Base-by-base conservation (phyloP, 2,797 vertebrate species). In the Acridotheres tristis region DNA sequence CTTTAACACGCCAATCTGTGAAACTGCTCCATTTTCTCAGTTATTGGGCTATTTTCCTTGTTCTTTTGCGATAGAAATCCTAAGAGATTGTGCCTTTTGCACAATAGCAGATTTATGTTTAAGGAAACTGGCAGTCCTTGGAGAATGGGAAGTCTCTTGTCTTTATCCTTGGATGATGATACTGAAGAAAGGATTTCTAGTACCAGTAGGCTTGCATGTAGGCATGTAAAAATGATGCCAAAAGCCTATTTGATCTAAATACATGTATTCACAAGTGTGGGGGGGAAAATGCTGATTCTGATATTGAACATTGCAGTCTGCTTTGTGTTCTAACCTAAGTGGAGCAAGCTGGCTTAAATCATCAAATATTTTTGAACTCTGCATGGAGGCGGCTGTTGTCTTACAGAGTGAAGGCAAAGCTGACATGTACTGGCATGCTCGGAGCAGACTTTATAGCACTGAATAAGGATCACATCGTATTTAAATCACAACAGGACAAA, bases 401-500 rank as follows among this genome's bases (percentile, higher is more conserved):
- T 96, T 96, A 76, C 89, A 43, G 89, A 91, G 95, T 53, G 93
- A 94, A 97, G 93, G 95, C 91, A 91, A 94, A 88, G 78, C 92
- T 96, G 94, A 94, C 97, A 96, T 94, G 96, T 92, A 88, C 91
- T 97, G 95, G 95, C 96, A 74, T 94, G 96, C 86, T 96, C 10
- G 2, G 92, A 97, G 92, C 94, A 96, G 92, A 78, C 90, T 97
- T 95, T 85, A 50, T 69, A 95, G 91, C 91, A 38, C 77, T 85
- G 87, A 93, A 83, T 95, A 93, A 96, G 90, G 95, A 96, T 97
- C 97, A 93, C 91, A 87, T 94, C 83, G 8, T 77, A 90, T 93
- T 95, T 94, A 88, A 96, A 96, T 97, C 95, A 94, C 88, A 96
- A 91, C 95, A 96, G 95, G 96, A 95, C 96, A 96, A 96, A 95